phyloP scores from a whole-genome alignment of 2,113 vertebrate species.

The Coreoperca whiteheadi region DNA sequence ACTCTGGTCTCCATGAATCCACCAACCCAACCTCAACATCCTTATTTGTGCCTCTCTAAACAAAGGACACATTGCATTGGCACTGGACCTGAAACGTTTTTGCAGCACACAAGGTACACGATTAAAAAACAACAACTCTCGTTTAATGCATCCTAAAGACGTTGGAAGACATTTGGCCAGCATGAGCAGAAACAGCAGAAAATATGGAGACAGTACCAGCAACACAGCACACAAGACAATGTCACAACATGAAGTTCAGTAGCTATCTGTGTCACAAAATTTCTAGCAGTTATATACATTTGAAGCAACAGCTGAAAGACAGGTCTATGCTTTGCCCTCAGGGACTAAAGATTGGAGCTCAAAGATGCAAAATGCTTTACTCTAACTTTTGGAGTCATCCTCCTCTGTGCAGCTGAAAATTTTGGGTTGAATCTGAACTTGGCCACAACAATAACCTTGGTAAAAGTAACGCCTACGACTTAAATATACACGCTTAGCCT shows the following conservation, averaged over 20 bases:
- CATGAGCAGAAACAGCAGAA: background rate
- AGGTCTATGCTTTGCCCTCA: slow-evolving; percentile 42
- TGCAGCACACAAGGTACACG: background rate
- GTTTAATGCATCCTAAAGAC: background rate
- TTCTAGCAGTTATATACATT: slow-evolving; percentile 21
- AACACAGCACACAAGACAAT: slow-evolving; percentile 15
- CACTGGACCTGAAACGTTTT: too few relatives aligned
- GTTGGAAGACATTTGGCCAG: background rate
- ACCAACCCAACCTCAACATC: background rate
- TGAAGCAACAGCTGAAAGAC: slow-evolving; percentile 50
- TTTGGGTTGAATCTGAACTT: slow-evolving; percentile 1
- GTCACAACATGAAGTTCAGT: slow-evolving; percentile 15
- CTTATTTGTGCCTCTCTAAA: background rate
- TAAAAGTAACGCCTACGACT: background rate
- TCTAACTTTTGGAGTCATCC: slow-evolving; percentile 24
- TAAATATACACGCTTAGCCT: background rate
- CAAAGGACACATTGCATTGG: too few relatives aligned
- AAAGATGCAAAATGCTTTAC: slow-evolving; percentile 45
- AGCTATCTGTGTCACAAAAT: slow-evolving; percentile 2
- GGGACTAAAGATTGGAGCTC: slow-evolving; percentile 43
- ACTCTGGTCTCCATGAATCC: background rate
- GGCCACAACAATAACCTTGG: background rate
- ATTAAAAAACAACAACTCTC: background rate
- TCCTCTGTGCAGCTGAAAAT: slow-evolving; percentile 10
- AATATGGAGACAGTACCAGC: background rate